phyloP scores from a whole-genome alignment of 2,888 invertebrate species.

The Smittia aterrima region DNA sequence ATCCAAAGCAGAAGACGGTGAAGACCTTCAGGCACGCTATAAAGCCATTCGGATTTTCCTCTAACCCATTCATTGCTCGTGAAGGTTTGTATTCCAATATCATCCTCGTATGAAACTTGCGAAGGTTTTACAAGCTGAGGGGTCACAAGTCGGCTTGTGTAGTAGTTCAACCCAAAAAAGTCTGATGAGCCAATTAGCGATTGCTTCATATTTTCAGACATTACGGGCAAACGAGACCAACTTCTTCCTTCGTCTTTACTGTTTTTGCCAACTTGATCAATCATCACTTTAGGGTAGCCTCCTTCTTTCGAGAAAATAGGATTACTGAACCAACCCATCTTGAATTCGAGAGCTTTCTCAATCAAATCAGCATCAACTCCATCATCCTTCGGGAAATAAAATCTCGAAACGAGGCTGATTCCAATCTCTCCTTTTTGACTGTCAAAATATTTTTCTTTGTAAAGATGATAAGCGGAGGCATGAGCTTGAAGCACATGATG shows the following conservation, averaged over 20 bases:
- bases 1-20: constrained; percentile 58
- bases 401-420: constrained; percentile 47
- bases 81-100: not conserved
- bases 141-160: constrained; percentile 44
- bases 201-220: constrained; percentile 22
- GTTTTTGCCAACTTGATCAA: constrained; percentile 48
- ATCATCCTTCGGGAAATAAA: constrained; percentile 45
- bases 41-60: constrained; percentile 6
- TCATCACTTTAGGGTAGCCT: constrained; percentile 49
- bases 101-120: not conserved
- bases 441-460: constrained; percentile 52
- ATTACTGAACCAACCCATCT: constrained; percentile 52
- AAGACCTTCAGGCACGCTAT: constrained; percentile 56
- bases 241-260: constrained; percentile 48
- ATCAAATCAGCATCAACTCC: constrained; percentile 43
- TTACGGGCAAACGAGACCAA: constrained; percentile 46
- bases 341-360: constrained; percentile 47
- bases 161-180: constrained; percentile 37
- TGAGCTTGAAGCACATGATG: constrained; percentile 61
- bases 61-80: not conserved
- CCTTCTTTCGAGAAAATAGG: constrained; percentile 48
- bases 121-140: constrained; percentile 5
- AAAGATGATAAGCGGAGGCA: constrained; percentile 54
- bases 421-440: constrained; percentile 49
- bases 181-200: constrained; percentile 18